Evolutionary conservation across 2,888 invertebrate genomes (phyloP).

Genomic region (Priocnemis perturbator): DNA sequence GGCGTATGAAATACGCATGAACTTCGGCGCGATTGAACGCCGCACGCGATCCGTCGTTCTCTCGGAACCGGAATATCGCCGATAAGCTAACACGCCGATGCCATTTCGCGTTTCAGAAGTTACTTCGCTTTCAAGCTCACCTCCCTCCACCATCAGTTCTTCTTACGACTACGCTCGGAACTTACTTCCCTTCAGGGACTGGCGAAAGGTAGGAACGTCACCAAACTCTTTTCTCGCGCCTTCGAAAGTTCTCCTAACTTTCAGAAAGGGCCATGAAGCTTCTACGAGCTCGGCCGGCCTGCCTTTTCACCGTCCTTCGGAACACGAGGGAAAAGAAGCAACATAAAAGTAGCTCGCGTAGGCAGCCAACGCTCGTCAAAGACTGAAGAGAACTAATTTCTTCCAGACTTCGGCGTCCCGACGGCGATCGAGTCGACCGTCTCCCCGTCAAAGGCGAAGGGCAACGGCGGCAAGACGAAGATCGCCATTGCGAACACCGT

Average conservation of each 20-base stretch:
- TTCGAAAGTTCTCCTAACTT: neutral
- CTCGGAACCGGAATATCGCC: neutral
- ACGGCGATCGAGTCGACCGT: constrained; percentile 61
- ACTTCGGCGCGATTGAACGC: neutral
- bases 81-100: neutral
- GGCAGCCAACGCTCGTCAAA: neutral
- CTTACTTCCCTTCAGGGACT: constrained; percentile 78
- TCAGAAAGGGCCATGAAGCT: neutral
- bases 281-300: too few species aligned
- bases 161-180: constrained; percentile 84
- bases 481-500: constrained; percentile 65
- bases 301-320: too few species aligned
- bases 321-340: too few species aligned
- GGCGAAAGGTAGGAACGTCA: constrained; percentile 66
- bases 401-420: constrained; percentile 73
- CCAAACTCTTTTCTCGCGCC: neutral
- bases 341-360: too few species aligned
- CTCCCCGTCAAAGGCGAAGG: constrained; percentile 60
- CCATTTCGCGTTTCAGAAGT: constrained; percentile 76
- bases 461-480: constrained; percentile 65
- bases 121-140: constrained; percentile 86
- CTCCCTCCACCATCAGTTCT: constrained; percentile 87
- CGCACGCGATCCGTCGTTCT: neutral
- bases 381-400: too few species aligned
- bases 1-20: neutral